Base-by-base conservation (phyloP, 37 sponge, comb jelly and placozoan genomes). In the Spongilla lacustris region DNA sequence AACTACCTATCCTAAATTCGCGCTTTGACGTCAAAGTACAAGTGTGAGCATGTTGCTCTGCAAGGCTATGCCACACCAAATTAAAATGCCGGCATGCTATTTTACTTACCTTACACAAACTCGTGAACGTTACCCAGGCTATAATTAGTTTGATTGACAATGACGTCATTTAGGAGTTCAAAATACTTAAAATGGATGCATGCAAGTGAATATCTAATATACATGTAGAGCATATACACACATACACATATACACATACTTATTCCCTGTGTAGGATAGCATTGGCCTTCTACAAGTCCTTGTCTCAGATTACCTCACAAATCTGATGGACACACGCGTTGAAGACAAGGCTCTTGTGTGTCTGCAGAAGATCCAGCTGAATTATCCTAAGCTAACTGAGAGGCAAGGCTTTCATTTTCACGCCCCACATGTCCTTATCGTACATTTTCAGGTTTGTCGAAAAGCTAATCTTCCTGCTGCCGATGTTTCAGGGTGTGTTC, bases 391-490 rank as follows among this genome's bases (percentile, higher is more conserved):
- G 34, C 77, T 97, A 19, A 81, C 83, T 0, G 93, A 89, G 30
- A 79, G 95, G 96, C 94, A 46, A n/a, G 71, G 26, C 73, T 25
- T 33, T 12, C 31, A 72, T 33, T 21, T 26, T 36, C 13, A 76
- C 0, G 23, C 8, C 71, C 0, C 22, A 12, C 11, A 4, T 36
- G 37, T 11, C 36, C 0, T 10, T 22, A 25, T 14, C 0, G 34
- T 17, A 25, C 4, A 67, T 13, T 37, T 66, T 0, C 83, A 96
- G 97, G 71, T 93, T 97, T 78, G 74, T 83, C 34, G 84, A 85
- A 24, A 93, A 93, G 78, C 83, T 97, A 28, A 81, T 97, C 76
- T 97, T 95, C 80, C 37, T 93, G 14, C 75, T 97, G 50, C 98
- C 96, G 35, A 37, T 74, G 8, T 89, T 91, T 25, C 90, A 91